Conservation (phyloP, 2,888 invertebrate genomes). For the Allygus modestus region DNA sequence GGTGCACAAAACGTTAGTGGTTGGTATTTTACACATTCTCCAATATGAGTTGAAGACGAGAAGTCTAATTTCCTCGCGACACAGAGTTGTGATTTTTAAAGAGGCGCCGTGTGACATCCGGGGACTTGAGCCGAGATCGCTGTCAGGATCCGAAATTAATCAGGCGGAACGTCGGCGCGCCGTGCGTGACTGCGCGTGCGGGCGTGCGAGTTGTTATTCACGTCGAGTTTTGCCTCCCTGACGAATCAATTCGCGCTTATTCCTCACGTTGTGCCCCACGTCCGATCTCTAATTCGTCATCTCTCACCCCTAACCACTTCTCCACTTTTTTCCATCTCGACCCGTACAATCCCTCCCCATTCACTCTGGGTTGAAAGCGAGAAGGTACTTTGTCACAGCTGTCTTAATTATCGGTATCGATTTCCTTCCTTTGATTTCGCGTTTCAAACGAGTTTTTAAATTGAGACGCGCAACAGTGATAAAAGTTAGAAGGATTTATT, state of each 20-base stretch:
- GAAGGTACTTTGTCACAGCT: slow-evolving; percentile 36
- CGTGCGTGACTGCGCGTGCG: not conserved
- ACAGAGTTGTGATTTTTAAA: not conserved
- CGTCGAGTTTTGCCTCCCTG: not conserved
- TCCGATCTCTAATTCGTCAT: slow-evolving; percentile 1
- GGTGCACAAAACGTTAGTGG: too few species aligned
- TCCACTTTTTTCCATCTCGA: not conserved
- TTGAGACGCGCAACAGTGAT: slow-evolving; percentile 7
- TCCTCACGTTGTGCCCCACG: not conserved
- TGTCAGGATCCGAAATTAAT: slow-evolving; percentile 25
- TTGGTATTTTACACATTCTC: too few species aligned
- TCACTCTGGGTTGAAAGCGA: slow-evolving; percentile 1
- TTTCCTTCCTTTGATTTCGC: slow-evolving; percentile 20
- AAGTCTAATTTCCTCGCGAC: not conserved
- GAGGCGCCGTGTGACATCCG: not conserved
- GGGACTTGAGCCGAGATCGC: not conserved
- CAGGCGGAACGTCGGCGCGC: not conserved
- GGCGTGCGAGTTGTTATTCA: not conserved
- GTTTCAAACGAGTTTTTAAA: slow-evolving; percentile 24
- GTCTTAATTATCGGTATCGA: slow-evolving; percentile 43
- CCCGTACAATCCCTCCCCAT: not conserved
- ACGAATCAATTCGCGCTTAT: slow-evolving; percentile 33
- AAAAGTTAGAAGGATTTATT: slow-evolving; percentile 13
- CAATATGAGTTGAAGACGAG: too few species aligned
- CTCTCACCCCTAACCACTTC: not conserved